Percentiles rank a stretch among this genome's conserved stretches.
phyloP scores from a whole-genome alignment of 2,797 vertebrate species.

The Gymnoscopelus microlampas region DNA sequence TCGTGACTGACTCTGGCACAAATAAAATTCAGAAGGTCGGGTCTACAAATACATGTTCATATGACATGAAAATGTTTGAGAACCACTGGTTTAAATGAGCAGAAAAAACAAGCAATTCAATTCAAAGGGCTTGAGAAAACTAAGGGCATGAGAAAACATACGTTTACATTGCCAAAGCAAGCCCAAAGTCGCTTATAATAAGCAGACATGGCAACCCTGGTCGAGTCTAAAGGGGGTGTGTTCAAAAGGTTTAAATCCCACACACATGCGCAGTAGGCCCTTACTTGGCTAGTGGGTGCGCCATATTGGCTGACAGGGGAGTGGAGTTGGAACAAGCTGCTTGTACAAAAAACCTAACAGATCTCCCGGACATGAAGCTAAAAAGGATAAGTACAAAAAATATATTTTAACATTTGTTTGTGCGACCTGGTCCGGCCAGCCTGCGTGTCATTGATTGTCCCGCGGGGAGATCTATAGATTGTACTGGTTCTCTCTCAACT shows the following conservation, averaged over 20 bases:
- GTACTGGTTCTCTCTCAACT: slow-evolving; percentile 44
- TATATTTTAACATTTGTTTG: slow-evolving; percentile 39
- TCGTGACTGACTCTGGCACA: too few relatives aligned
- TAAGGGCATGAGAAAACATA: too few relatives aligned
- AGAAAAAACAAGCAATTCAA: too few relatives aligned
- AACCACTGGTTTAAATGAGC: too few relatives aligned
- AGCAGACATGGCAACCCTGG: too few relatives aligned
- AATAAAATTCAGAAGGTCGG: too few relatives aligned
- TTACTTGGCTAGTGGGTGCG: slow-evolving; percentile 75
- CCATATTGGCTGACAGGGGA: slow-evolving; percentile 83
- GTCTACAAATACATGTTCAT: too few relatives aligned
- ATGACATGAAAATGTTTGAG: too few relatives aligned
- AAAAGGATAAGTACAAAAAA: slow-evolving; percentile 41
- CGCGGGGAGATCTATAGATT: slow-evolving; percentile 38
- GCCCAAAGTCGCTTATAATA: too few relatives aligned
- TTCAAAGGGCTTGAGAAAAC: too few relatives aligned
- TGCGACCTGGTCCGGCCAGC: slow-evolving; percentile 43
- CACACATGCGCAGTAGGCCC: slow-evolving; percentile 82
- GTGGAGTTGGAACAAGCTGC: slow-evolving; percentile 68
- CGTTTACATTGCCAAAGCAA: too few relatives aligned
- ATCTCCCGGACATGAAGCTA: slow-evolving; percentile 63
- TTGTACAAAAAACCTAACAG: slow-evolving; percentile 50
- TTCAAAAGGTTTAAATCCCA: slow-evolving; percentile 85
- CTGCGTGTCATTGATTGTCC: slow-evolving; percentile 32
- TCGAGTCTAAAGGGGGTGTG: slow-evolving; percentile 63